Conservation (phyloP, 2,888 invertebrate genomes). For the Notodonta ziczac region DNA sequence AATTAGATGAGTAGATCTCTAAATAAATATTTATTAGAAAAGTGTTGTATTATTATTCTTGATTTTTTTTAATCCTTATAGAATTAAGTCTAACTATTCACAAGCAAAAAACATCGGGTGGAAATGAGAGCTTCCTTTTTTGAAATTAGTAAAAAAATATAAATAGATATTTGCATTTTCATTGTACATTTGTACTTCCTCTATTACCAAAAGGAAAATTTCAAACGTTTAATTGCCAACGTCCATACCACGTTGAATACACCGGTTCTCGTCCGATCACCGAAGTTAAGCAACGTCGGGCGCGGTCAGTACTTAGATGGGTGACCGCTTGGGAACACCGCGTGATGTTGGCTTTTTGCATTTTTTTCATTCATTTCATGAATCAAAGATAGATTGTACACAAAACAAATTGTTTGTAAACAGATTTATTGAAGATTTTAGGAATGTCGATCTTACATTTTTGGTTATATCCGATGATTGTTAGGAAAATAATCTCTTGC, state of each 20-base stretch:
- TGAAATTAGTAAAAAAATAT: too few species aligned
- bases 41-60: constrained; percentile 16
- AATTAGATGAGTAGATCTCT: constrained; percentile 62
- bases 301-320: constrained; percentile 65
- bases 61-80: neutral
- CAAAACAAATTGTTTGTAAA: constrained; percentile 19
- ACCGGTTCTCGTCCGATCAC: constrained; percentile 79
- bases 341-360: constrained; percentile 25
- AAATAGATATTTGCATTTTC: too few species aligned
- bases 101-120: too few species aligned
- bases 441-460: constrained; percentile 36
- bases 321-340: constrained; percentile 60
- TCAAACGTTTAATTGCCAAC: constrained; percentile 7
- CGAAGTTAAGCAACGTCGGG: constrained; percentile 75
- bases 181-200: too few species aligned
- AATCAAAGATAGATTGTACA: constrained; percentile 13
- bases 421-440: constrained; percentile 30
- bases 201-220: neutral
- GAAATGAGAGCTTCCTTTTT: too few species aligned
- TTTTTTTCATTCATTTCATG: constrained; percentile 8
- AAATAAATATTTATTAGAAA: constrained; percentile 62
- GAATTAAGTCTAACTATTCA: too few species aligned
- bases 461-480: constrained; percentile 38
- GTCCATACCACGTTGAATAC: constrained; percentile 74
- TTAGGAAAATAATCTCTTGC: constrained; percentile 17